Percentiles rank a stretch among this genome's conserved stretches.
phyloP scores from a whole-genome alignment of 2,888 invertebrate species.

The Papilio elwesi region DNA sequence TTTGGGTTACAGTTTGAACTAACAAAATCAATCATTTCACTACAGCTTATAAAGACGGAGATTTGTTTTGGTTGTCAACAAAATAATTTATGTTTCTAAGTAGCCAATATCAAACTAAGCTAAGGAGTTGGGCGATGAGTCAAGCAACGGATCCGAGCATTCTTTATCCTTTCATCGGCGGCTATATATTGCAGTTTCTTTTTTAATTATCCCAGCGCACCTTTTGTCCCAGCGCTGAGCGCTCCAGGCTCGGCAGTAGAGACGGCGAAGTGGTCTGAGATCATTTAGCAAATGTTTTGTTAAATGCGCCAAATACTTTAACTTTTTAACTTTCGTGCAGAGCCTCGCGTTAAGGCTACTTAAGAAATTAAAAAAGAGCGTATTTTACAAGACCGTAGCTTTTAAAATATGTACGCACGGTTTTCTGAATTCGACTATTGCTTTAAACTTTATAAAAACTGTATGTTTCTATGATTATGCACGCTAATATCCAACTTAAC shows the following conservation, averaged over 20 bases:
- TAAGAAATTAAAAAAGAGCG: conserved; percentile 26
- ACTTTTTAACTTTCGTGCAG: conserved; percentile 3
- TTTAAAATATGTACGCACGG: neutral
- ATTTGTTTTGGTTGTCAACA: too few relatives aligned
- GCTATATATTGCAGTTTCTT: conserved; percentile 25
- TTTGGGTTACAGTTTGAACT: too few relatives aligned
- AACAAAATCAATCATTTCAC: too few relatives aligned
- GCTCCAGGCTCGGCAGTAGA: neutral
- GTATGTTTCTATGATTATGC: neutral
- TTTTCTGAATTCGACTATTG: neutral
- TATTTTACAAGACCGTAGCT: conserved; percentile 1
- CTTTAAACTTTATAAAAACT: neutral
- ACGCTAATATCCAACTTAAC: too few relatives aligned
- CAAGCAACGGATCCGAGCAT: neutral
- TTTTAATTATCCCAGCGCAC: conserved; percentile 28
- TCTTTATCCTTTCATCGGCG: conserved; percentile 18
- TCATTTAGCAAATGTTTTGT: conserved; percentile 26
- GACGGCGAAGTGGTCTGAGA: conserved; percentile 17
- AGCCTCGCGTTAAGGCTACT: neutral
- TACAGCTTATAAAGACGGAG: too few relatives aligned
- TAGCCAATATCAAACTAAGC: neutral
- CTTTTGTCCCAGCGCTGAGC: conserved; percentile 18
- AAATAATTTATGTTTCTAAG: too few relatives aligned
- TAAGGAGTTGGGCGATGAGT: neutral
- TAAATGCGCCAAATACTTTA: conserved; percentile 16